phyloP scores from a whole-genome alignment of 2,113 vertebrate genomes.

The Clarias macrocephalus region DNA sequence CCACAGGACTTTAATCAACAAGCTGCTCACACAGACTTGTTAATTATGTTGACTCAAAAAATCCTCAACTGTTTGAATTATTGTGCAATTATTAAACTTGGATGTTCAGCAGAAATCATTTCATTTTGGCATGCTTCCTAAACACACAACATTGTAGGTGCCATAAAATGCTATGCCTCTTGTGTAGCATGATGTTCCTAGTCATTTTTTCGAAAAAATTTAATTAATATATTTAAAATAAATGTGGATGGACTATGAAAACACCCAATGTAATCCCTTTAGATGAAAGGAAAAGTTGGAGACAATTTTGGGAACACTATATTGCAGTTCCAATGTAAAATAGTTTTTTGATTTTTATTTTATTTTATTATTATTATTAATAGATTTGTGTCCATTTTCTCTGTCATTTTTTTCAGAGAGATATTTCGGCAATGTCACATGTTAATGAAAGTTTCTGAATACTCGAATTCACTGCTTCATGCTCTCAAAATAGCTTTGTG shows the following conservation, averaged over 20 bases:
- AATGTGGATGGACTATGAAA: background rate
- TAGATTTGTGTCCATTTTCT: too few relatives aligned
- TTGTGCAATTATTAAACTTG: constrained; percentile 9
- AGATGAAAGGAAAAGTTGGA: too few relatives aligned
- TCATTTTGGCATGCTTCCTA: background rate
- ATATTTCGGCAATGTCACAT: too few relatives aligned
- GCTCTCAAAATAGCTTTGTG: too few relatives aligned
- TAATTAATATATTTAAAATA: background rate
- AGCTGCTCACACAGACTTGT: constrained; percentile 3
- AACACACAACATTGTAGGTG: background rate
- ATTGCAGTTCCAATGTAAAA: too few relatives aligned
- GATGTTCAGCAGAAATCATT: constrained; percentile 2
- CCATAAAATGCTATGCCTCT: background rate
- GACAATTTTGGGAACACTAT: too few relatives aligned
- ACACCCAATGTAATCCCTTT: too few relatives aligned
- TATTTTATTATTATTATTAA: too few relatives aligned
- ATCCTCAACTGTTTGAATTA: constrained; percentile 4
- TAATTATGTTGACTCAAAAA: constrained; percentile 26
- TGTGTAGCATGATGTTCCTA: background rate
- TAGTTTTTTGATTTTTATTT: too few relatives aligned
- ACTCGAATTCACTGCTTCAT: too few relatives aligned
- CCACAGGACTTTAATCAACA: constrained; percentile 27
- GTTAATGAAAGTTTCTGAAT: too few relatives aligned
- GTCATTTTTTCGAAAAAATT: background rate
- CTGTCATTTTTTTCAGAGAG: too few relatives aligned